Evolutionary conservation across 2,888 invertebrate genomes (phyloP), one percentile per base, ranked within the genome.

Genomic region (Campopleginae sp.): DNA sequence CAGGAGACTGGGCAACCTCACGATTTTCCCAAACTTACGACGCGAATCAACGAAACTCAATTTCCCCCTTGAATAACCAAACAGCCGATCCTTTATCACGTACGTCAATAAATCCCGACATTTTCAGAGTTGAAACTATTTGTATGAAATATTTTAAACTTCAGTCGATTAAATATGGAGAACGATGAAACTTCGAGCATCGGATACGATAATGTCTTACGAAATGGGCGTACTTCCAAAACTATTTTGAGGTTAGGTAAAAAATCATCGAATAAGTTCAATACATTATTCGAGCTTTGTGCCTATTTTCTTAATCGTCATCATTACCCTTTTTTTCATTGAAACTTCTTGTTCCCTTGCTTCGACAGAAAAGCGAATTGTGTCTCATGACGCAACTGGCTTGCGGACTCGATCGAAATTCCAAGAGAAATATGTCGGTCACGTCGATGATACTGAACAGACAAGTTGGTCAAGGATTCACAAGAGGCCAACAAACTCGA

Each of bases 331-430:
- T 6, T 23, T 66, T 42, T 75, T 38, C 46, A 46, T 19, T 72
- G 0, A 23, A 54, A 19, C 10, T 8, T 23, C 23, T 19, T 54
- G 17, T 54, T 66, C 61, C 8, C 82, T 38, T 1, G 38, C 51
- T 72, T 87, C 91, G 93, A 70, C 89, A 95, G 95, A 93, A 93
- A 89, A 95, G 95, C 89, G 95, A 95, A 90, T 94, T 95, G 90
- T 94, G 94, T 70, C 88, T 94, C 23, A 91, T 93, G 1, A 95
- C 95, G 0, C 94, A 94, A 88, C 94, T 94, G 88, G 94, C 94
- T 7, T 94, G 94, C 84, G 95, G 95, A 44, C 89, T 88, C 19
- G 87, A 91, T 8, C 79, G 87, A 3, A 78, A 86, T 2, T 85
- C 86, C 44, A 88, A 89, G 58, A 87, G 86, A 33, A 91, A 92